A percentile compares a stretch with the other conserved stretches of the same genome.
phyloP scores from a whole-genome alignment of 2,797 vertebrate species.

The Syngnathus rostellatus region DNA sequence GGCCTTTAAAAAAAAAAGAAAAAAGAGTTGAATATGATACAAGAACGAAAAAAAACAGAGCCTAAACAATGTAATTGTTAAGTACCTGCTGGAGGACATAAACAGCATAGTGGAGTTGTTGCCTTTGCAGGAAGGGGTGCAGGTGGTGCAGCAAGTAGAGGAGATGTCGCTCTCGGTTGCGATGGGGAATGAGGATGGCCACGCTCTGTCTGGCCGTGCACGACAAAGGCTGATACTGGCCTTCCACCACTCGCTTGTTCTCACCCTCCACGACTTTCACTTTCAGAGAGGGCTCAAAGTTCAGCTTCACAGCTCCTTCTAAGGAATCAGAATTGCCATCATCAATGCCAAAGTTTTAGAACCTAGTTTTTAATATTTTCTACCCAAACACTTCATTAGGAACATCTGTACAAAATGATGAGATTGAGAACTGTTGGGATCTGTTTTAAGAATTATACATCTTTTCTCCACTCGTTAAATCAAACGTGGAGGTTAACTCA shows the following conservation, averaged over 20 bases:
- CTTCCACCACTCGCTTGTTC: slow-evolving; percentile 72
- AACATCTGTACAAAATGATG: neutral
- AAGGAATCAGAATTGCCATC: slow-evolving; percentile 9
- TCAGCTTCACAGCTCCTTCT: slow-evolving; percentile 77
- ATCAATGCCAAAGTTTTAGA: neutral
- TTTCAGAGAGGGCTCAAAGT: slow-evolving; percentile 75
- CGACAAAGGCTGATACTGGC: slow-evolving; percentile 69
- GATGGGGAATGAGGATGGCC: slow-evolving; percentile 86
- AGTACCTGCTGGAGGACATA: slow-evolving; percentile 94
- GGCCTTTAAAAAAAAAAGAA: slow-evolving; percentile 66
- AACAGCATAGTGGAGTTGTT: slow-evolving; percentile 89
- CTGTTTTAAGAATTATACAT: neutral
- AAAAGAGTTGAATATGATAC: neutral
- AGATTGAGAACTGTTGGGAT: neutral
- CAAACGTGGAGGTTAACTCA: slow-evolving; percentile 61
- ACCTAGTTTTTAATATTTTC: neutral
- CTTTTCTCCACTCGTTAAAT: neutral
- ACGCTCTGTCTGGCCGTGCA: slow-evolving; percentile 80
- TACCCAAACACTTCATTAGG: neutral
- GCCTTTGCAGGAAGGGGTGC: slow-evolving; percentile 90
- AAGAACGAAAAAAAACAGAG: neutral
- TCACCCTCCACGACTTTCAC: slow-evolving; percentile 73
- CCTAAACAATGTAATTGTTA: neutral
- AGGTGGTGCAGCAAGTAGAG: slow-evolving; percentile 86
- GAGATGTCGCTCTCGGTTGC: slow-evolving; percentile 85